Percentiles rank a stretch among this genome's conserved stretches.
phyloP scores from a whole-genome alignment of 2,113 vertebrate species.

The Megaceryle torquata region DNA sequence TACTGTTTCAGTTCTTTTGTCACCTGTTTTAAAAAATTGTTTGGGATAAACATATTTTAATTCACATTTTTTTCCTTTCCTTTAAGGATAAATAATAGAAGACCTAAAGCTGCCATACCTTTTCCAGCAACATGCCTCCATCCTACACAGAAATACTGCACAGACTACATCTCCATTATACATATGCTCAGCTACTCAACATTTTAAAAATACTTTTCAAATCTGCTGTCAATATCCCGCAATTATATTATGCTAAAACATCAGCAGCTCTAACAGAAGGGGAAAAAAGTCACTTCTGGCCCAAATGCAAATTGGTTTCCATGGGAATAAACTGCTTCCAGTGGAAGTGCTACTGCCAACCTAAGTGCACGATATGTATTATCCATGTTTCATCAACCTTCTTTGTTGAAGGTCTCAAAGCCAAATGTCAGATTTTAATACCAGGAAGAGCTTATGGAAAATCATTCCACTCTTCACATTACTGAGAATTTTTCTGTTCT shows the following conservation, averaged over 20 bases:
- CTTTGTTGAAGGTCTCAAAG: slow-evolving; percentile 36
- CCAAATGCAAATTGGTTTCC: slow-evolving; percentile 71
- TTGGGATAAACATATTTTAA: slow-evolving; percentile 30
- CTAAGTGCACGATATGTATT: slow-evolving; percentile 37
- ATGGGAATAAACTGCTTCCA: slow-evolving; percentile 66
- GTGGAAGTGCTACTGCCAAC: slow-evolving; percentile 31
- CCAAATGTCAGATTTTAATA: slow-evolving; percentile 39
- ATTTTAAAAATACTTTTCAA: slow-evolving; percentile 46
- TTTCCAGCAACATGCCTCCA: slow-evolving; percentile 22
- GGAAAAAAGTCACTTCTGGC: slow-evolving; percentile 57
- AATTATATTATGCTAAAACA: slow-evolving; percentile 70
- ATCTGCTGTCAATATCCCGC: slow-evolving; percentile 66
- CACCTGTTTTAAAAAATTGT: slow-evolving; percentile 76
- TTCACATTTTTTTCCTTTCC: slow-evolving; percentile 15
- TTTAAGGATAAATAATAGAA: slow-evolving; percentile 36
- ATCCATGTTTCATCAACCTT: slow-evolving; percentile 39
- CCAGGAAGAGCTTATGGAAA: neutral
- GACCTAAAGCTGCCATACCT: slow-evolving; percentile 12
- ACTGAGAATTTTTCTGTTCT: neutral
- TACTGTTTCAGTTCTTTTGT: slow-evolving; percentile 95
- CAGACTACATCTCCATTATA: neutral
- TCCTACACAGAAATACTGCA: slow-evolving; percentile 10
- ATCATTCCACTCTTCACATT: neutral
- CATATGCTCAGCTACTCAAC: slow-evolving; percentile 14
- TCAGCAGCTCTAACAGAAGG: slow-evolving; percentile 10